phyloP scores from a whole-genome alignment of 2,113 vertebrate genomes.

The Platysternon megacephalum region DNA sequence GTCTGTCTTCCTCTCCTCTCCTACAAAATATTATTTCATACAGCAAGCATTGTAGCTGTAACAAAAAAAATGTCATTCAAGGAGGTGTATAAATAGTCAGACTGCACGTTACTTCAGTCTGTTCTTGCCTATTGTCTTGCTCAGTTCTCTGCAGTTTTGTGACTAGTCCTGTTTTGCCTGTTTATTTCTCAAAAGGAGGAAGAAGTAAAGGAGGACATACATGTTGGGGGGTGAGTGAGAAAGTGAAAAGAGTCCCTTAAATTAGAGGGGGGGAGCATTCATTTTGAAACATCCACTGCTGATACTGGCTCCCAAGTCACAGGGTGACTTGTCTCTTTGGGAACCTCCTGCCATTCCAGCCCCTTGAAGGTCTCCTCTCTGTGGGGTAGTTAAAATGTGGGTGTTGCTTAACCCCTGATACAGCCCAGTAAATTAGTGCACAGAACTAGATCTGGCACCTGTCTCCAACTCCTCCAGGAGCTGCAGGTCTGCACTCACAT shows the following conservation, averaged over 20 bases:
- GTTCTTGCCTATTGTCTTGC: neutral
- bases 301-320: rapidly evolving
- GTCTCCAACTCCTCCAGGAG: neutral
- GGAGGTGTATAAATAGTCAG: neutral
- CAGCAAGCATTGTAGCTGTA: neutral
- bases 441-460: neutral
- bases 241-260: neutral
- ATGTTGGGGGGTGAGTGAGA: neutral
- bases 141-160: neutral
- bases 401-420: neutral
- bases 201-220: neutral
- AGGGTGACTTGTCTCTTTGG: neutral
- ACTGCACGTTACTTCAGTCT: neutral
- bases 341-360: neutral
- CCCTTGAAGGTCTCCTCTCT: neutral
- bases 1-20: neutral
- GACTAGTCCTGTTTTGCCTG: neutral
- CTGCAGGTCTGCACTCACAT: neutral
- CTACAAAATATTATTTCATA: neutral
- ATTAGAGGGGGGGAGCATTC: rapidly evolving
- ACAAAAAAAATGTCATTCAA: neutral
- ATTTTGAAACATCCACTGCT: rapidly evolving
- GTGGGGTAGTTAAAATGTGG: neutral
- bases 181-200: neutral
- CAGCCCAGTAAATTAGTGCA: neutral